Conservation (phyloP, 1,140 invertebrate genomes). For the Papilio xuthus region DNA sequence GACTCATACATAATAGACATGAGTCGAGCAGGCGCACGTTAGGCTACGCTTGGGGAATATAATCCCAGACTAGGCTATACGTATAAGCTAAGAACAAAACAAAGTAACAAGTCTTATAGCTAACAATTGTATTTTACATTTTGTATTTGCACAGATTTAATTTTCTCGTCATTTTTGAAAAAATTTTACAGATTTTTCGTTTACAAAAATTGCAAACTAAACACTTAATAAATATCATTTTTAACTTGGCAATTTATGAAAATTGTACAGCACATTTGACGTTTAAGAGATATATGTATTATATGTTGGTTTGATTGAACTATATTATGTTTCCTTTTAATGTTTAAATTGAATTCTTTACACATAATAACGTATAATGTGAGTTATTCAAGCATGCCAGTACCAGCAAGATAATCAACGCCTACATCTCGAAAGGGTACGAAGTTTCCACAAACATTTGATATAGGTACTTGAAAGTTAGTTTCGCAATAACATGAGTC, state of each 20-base stretch:
- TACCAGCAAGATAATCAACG: conserved; percentile 7
- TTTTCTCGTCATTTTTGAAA: not conserved
- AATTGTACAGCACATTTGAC: too few relatives aligned
- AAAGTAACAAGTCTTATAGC: conserved; percentile 10
- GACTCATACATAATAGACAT: conserved; percentile 26
- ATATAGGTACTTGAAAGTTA: conserved; percentile 24
- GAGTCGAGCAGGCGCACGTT: conserved; percentile 1
- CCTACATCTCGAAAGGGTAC: conserved; percentile 21
- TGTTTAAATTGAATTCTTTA: not conserved
- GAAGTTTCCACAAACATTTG: conserved; percentile 19
- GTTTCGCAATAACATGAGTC: conserved; percentile 7
- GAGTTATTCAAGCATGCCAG: not conserved
- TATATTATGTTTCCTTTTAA: not conserved
- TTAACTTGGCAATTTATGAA: too few relatives aligned
- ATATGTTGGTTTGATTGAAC: not conserved
- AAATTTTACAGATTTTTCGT: not conserved
- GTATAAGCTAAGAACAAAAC: conserved; percentile 21
- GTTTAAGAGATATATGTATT: too few relatives aligned
- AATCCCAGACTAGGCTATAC: conserved; percentile 14
- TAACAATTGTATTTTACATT: not conserved
- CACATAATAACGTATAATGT: not conserved
- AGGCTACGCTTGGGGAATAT: conserved; percentile 9
- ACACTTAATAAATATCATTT: too few relatives aligned
- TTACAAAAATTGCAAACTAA: too few relatives aligned
- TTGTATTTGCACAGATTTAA: not conserved